Evolutionary conservation across 2,797 vertebrate genomes (phyloP).

Genomic region (Aphelocoma californica): DNA sequence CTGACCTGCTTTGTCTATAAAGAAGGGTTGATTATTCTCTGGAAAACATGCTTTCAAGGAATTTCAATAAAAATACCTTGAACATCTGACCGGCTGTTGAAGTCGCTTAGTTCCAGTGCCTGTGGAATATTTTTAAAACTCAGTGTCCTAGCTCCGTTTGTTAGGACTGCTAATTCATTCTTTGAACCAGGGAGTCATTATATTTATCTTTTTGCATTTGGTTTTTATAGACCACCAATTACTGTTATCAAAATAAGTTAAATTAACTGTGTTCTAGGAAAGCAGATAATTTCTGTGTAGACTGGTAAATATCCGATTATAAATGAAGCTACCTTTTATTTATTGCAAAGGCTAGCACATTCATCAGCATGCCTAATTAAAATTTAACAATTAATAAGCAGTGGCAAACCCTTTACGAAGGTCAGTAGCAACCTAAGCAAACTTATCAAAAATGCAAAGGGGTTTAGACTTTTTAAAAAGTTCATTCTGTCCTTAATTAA

Average conservation of each 20-base stretch:
- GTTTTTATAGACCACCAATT: constrained; percentile 18
- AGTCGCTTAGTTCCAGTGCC: not conserved
- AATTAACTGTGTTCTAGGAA: constrained; percentile 61
- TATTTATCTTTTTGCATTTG: constrained; percentile 29
- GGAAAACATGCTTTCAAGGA: not conserved
- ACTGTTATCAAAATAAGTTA: constrained; percentile 42
- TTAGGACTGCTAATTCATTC: not conserved
- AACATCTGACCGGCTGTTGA: not conserved
- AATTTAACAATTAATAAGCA: constrained; percentile 79
- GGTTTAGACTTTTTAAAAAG: constrained; percentile 76
- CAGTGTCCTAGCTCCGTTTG: not conserved
- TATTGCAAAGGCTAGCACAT: constrained; percentile 74
- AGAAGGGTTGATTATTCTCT: not conserved
- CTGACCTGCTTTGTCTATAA: not conserved
- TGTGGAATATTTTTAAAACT: not conserved
- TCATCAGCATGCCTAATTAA: constrained; percentile 78
- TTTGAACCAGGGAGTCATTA: not conserved
- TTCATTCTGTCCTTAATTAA: constrained; percentile 84
- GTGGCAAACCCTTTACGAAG: constrained; percentile 68
- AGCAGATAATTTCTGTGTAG: constrained; percentile 43
- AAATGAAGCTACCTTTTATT: constrained; percentile 67
- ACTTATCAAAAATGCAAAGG: constrained; percentile 76
- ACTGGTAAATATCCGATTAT: constrained; percentile 48
- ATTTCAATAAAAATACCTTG: not conserved
- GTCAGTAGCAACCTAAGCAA: constrained; percentile 75